Evolutionary conservation across 2,797 vertebrate genomes (phyloP).

Genomic region (Neomorphus geoffroyi): DNA sequence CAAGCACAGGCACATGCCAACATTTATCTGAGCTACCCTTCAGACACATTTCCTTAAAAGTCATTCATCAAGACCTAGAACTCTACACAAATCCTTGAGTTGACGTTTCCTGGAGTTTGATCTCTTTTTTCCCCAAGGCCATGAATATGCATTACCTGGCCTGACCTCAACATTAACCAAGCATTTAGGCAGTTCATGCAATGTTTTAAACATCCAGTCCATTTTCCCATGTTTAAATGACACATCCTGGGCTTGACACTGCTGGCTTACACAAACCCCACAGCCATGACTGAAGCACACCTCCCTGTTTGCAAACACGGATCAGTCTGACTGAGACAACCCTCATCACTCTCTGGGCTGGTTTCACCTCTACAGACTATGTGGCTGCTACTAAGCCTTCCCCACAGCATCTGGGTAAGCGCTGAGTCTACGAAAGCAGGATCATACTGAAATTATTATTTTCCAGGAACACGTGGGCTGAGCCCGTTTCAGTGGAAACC

Average conservation of each 20-base stretch:
- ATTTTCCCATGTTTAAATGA: not conserved
- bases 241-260: not conserved
- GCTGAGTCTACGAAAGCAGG: not conserved
- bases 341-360: not conserved
- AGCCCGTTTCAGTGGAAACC: not conserved
- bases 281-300: not conserved
- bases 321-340: not conserved
- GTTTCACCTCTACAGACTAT: not conserved
- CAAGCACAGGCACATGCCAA: not conserved
- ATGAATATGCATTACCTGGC: not conserved
- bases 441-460: not conserved
- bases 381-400: not conserved
- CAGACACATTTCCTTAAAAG: slow-evolving; percentile 53
- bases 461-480: not conserved
- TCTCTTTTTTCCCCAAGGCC: not conserved
- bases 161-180: slow-evolving; percentile 12
- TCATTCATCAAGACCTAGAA: not conserved
- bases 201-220: not conserved
- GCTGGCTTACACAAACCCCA: not conserved
- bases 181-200: not conserved
- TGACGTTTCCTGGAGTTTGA: not conserved
- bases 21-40: not conserved
- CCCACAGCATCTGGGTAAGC: not conserved
- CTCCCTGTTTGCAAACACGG: not conserved
- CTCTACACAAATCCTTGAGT: not conserved